Conservation (phyloP, 1,140 invertebrate species). For the Caenorhabditis brenneri region DNA sequence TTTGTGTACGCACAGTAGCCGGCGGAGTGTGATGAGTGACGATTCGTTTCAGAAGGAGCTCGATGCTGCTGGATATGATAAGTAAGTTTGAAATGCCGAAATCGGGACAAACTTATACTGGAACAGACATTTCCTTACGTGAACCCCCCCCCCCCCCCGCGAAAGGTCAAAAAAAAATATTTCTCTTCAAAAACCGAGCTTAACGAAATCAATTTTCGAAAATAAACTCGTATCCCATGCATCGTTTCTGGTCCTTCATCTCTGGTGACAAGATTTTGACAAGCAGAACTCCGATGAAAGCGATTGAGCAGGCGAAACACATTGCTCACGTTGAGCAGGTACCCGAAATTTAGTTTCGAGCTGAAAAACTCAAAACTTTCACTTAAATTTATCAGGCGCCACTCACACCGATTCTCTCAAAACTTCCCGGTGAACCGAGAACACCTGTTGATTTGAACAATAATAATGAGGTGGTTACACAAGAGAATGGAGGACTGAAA, state of each 20-base stretch:
- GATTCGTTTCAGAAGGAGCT: slow-evolving; percentile 32
- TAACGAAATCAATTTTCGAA: too few relatives aligned
- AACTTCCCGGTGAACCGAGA: not conserved
- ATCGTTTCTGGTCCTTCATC: slow-evolving; percentile 31
- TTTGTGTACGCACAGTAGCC: not conserved
- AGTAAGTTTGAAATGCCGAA: slow-evolving; percentile 45
- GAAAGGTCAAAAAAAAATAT: too few relatives aligned
- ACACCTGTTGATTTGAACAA: not conserved
- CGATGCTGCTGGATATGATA: slow-evolving; percentile 22
- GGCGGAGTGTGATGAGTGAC: slow-evolving; percentile 24
- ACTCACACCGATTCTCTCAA: not conserved
- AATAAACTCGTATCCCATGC: slow-evolving; percentile 12
- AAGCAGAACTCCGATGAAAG: not conserved
- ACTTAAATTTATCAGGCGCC: too few relatives aligned
- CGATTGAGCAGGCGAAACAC: not conserved
- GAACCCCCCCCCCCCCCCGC: too few relatives aligned
- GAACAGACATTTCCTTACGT: too few relatives aligned
- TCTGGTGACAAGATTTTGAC: not conserved
- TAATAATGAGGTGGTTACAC: not conserved
- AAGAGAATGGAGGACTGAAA: not conserved
- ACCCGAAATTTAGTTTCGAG: too few relatives aligned
- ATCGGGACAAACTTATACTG: too few relatives aligned
- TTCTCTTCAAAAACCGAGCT: too few relatives aligned
- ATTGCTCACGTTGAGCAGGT: slow-evolving; percentile 5
- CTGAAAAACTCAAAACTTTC: too few relatives aligned